Evolutionary conservation across 2,113 vertebrate genomes (phyloP).

Genomic region (Phrynocephalus versicolor): DNA sequence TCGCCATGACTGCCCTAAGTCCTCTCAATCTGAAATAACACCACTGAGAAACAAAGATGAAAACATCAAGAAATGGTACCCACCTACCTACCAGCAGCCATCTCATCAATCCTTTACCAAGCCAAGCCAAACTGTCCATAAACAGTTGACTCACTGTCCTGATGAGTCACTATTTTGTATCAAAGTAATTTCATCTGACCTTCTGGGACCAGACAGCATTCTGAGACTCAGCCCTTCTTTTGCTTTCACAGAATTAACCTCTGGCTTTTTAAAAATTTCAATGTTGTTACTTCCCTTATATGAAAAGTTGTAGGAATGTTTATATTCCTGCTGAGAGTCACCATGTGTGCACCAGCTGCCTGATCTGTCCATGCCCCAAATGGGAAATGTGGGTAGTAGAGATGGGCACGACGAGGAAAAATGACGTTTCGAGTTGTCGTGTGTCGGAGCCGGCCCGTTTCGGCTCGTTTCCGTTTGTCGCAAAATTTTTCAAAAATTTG

Average conservation of each 20-base stretch:
- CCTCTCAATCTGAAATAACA: not conserved
- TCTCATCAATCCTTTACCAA: not conserved
- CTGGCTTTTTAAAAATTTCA: not conserved
- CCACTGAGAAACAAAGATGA: not conserved
- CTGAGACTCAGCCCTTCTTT: not conserved
- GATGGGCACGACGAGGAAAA: no score
- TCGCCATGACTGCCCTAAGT: no score
- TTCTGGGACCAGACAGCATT: not conserved
- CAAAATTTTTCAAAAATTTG: no score
- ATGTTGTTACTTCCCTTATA: not conserved
- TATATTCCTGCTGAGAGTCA: not conserved
- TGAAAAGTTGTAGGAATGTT: not conserved
- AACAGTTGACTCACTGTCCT: not conserved
- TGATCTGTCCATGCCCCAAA: not conserved
- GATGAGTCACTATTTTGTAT: not conserved
- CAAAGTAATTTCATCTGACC: not conserved
- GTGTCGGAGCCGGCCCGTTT: no score
- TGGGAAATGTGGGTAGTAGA: no score
- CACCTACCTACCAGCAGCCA: not conserved
- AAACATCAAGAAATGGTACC: not conserved
- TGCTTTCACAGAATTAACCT: not conserved
- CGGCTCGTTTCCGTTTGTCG: no score
- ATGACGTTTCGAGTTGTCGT: no score
- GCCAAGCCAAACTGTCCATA: not conserved
- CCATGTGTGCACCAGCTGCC: not conserved